Conservation (phyloP, 2,888 invertebrate genomes). For the Ecliptopera silaceata region DNA sequence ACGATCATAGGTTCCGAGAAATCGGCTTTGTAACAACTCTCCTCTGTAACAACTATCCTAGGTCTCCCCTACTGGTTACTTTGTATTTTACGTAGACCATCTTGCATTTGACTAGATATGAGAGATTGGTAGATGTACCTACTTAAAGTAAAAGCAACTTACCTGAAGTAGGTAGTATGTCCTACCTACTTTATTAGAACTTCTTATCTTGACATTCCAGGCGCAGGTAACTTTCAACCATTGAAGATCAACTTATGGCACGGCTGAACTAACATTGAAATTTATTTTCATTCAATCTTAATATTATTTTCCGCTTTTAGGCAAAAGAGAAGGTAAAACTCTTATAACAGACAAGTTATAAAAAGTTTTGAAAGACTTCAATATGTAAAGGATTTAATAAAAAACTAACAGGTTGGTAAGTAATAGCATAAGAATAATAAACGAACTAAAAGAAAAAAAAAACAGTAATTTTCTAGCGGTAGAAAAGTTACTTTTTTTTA, state of each 20-base stretch:
- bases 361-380: neutral
- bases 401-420: neutral
- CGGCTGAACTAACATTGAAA: slow-evolving; percentile 1
- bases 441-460: no score
- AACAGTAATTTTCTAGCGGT: no score
- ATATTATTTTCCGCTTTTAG: neutral
- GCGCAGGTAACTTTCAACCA: slow-evolving; percentile 1
- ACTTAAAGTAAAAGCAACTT: no score
- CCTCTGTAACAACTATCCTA: no score
- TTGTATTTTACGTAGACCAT: no score
- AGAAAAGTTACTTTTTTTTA: no score
- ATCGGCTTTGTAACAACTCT: no score
- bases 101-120: no score
- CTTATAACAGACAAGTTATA: neutral
- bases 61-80: no score
- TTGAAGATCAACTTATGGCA: slow-evolving; percentile 5
- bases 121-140: no score
- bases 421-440: no score
- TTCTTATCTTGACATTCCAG: slow-evolving; percentile 19
- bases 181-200: slow-evolving; percentile 2
- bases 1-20: no score
- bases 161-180: neutral
- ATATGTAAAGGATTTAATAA: neutral
- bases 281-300: neutral
- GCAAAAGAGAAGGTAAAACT: neutral